A percentile compares a stretch with the other conserved stretches of the same genome.
These are phyloP conservation scores for Cinclus mexicanus DNA, from an alignment of 2,113 vertebrate species.

Conservation along the genomic window DNA sequence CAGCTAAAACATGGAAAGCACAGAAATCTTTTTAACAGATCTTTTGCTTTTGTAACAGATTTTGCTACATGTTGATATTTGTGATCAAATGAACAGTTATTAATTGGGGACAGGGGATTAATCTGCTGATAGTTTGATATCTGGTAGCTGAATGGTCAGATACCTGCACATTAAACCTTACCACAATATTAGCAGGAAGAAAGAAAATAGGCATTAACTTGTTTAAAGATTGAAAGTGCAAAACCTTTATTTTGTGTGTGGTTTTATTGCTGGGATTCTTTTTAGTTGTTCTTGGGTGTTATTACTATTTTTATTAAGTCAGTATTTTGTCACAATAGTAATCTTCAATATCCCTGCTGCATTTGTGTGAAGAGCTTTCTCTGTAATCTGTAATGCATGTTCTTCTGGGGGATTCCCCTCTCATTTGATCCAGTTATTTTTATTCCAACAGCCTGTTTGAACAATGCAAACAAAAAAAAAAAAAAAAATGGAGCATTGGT, in stretches of 20 bases:
- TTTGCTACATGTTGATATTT: neutral
- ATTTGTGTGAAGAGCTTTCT: neutral
- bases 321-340: neutral
- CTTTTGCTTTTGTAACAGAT: neutral
- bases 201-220: neutral
- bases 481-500: neutral
- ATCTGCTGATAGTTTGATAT: neutral
- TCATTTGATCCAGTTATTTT: neutral
- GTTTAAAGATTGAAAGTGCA: neutral
- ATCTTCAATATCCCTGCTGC: neutral
- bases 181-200: neutral
- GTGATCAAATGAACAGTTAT: neutral
- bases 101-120: neutral
- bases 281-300: neutral
- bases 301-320: neutral
- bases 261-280: neutral
- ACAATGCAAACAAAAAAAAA: neutral
- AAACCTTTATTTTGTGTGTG: neutral
- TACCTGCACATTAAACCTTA: neutral
- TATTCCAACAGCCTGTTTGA: neutral
- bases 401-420: constrained; percentile 1
- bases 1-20: neutral
- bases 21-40: neutral
- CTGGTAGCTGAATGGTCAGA: neutral
- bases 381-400: neutral